Evolutionary conservation across 2,113 vertebrate genomes (phyloP).

Genomic region (Perccottus glenii): DNA sequence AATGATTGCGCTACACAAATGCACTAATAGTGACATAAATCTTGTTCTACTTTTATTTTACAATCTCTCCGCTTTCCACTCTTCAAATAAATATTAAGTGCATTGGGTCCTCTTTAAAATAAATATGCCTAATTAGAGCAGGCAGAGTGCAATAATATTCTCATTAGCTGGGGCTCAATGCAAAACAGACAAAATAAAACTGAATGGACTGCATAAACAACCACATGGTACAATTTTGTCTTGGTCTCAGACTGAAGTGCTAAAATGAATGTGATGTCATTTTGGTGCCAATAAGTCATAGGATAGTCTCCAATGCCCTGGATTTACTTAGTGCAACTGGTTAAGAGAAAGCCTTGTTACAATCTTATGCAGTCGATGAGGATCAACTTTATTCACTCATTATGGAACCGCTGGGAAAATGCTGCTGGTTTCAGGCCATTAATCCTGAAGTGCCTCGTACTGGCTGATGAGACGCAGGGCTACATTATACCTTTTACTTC

Average conservation of each 20-base stretch:
- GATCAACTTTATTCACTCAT: conserved; percentile 41
- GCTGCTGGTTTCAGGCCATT: conserved; percentile 48
- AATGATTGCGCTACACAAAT: conserved; percentile 9
- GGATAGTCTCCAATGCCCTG: not conserved
- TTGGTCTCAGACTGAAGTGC: not conserved
- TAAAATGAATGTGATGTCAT: not conserved
- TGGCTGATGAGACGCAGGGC: conserved; percentile 35
- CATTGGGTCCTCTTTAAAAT: not conserved
- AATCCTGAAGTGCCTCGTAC: conserved; percentile 17
- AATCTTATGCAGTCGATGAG: conserved; percentile 31
- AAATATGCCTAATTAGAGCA: conserved; percentile 2
- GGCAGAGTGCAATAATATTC: conserved; percentile 7
- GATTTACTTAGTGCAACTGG: conserved; percentile 14
- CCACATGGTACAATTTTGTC: not conserved
- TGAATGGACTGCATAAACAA: conserved; percentile 2
- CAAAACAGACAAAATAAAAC: conserved; percentile 10
- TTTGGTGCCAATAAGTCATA: not conserved
- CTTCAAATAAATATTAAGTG: conserved; percentile 62
- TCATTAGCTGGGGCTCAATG: conserved; percentile 3
- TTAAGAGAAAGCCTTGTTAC: conserved; percentile 25
- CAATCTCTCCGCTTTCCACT: conserved; percentile 78
- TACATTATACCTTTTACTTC: conserved; percentile 33
- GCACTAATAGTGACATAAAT: conserved; percentile 67
- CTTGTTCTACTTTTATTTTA: conserved; percentile 39
- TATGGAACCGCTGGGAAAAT: conserved; percentile 31